Evolutionary conservation across 2,888 invertebrate genomes (phyloP).

Genomic region (Muschampia plurimacula): DNA sequence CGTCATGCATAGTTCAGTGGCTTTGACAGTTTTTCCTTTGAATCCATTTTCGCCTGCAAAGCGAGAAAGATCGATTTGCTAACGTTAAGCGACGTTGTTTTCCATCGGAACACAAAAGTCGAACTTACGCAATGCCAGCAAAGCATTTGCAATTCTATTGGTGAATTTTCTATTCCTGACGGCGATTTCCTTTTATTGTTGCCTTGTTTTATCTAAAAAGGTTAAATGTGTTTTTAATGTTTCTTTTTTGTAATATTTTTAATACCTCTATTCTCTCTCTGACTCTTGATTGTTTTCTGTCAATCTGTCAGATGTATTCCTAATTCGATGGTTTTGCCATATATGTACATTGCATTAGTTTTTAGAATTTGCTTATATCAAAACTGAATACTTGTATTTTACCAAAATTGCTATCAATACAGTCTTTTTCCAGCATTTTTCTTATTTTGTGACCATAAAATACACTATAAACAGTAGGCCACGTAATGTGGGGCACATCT

Average conservation of each 20-base stretch:
- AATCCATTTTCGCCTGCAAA: constrained; percentile 24
- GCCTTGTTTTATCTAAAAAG: constrained; percentile 11
- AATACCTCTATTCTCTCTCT: background rate
- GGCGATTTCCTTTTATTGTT: constrained; percentile 19
- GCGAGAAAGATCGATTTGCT: constrained; percentile 32
- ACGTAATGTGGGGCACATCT: constrained; percentile 7
- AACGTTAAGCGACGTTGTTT: constrained; percentile 13
- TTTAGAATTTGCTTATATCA: no score
- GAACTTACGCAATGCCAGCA: constrained; percentile 26
- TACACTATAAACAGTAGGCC: background rate
- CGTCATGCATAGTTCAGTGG: constrained; percentile 4
- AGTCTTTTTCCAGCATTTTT: no score
- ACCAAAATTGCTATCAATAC: no score
- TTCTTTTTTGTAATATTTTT: background rate
- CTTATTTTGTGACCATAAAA: background rate
- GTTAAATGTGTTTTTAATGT: background rate
- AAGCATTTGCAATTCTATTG: constrained; percentile 31
- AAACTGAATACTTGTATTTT: no score
- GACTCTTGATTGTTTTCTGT: no score
- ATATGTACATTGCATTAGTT: no score
- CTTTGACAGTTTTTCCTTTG: constrained; percentile 10
- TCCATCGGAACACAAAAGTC: constrained; percentile 29
- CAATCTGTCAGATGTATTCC: no score
- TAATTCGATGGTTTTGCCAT: no score
- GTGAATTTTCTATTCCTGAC: constrained; percentile 24